Evolutionary conservation across 2,888 invertebrate species (phyloP), one percentile per base, ranked within the genome.

Genomic region (Microplitis manilae): DNA sequence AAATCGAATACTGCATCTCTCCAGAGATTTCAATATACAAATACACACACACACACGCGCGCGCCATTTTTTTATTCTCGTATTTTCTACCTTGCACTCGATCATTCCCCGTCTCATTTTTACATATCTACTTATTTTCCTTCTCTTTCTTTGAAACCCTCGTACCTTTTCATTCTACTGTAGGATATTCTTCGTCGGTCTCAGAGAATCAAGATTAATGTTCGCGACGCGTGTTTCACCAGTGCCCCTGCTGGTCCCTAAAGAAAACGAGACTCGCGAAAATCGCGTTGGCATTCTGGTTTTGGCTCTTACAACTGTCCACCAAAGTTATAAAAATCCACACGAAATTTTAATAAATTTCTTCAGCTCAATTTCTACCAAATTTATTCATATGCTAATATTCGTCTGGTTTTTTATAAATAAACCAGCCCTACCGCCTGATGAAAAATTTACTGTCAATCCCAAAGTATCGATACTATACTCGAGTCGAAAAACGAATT

Each of bases 201-300:
- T 75, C 67, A 79, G 81, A 79, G 83, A 85, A 86, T 86, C 84
- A 86, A 86, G 86, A 86, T 86, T 87, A 85, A 87, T 86, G 86
- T 83, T 80, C 74, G 82, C 76, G 82, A 82, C 82, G 85, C 84
- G 83, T 82, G 84, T 80, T 82, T 81, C 82, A 78, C 69, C 20
- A 67, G 74, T 68, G 20, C 69, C 68, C 70, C 74, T 77, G 73
- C 69, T 73, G 78, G 78, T 81, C 83, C 83, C 79, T 80, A 62
- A 61, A 81, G 81, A 50, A 82, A 81, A 80, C 68, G 71, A 73
- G 20, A 73, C 64, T 69, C 15, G 65, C 50, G 77, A 71, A 70
- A 69, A 73, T 70, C 79, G 64, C 73, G 67, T 62, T 69, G 60
- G 73, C 76, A 70, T 77, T 70, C 59, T 68, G 60, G 38, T 59